Base-by-base conservation (phyloP, 1,140 invertebrate species). In the Dermatophagoides farinae region DNA sequence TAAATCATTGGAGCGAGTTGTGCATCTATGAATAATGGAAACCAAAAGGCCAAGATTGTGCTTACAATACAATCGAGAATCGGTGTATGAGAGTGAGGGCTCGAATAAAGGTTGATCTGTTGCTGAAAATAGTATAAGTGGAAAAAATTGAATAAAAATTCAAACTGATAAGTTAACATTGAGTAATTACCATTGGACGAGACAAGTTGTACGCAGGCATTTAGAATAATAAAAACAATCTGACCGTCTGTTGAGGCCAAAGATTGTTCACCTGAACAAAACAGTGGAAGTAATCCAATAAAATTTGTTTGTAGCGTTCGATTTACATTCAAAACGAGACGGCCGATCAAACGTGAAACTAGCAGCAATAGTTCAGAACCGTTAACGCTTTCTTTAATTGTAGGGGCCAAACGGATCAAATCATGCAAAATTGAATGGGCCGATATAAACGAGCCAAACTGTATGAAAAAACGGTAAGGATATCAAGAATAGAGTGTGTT, bases 11-110 rank as follows among this genome's bases (percentile, higher is more conserved):
- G 46, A 60, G 11, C 44, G 43, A 50, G 31, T 11, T 6, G 44
- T 49, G 46, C 58, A 60, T 9, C 10, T 60, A 39, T 61, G 52
- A 8, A 64, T 61, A 9, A 64, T 57, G 8, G 50, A 61, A 14
- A 64, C 60, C 53, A 64, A 40, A 18, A 53, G 20, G 16, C 62
- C 62, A 6, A 64, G 37, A 50, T 60, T 49, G 40, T 39, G 60
- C 12, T 46, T 50, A 23, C 39, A 23, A 46, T 55, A 37, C 1
- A 53, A 14, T 22, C 31, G 41, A n/a, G 62, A 57, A 41, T 57
- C 52, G 8, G 22, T 53, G 39, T 50, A 37, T n/a, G 44, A 31
- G 51, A 63, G 51, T 16, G 53, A 55, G 38, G 62, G 59, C 16
- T 63, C 41, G 57, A 64, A 61, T n/a, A 64, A 20, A 14, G 62